Evolutionary conservation across 2,888 invertebrate genomes (phyloP), one percentile per base, ranked within the genome.

Genomic region (Plagodis pulveraria): DNA sequence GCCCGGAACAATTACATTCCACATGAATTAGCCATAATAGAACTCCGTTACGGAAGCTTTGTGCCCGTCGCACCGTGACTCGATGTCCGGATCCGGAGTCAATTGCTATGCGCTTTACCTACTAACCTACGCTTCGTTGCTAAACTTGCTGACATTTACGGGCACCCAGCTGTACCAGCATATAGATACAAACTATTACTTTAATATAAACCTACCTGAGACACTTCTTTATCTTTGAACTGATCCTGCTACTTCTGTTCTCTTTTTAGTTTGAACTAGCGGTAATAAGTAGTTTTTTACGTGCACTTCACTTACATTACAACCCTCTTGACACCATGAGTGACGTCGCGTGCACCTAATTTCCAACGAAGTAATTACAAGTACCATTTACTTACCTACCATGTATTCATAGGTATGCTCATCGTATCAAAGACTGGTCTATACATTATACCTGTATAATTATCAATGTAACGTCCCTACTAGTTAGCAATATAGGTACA

Each of bases 21-120:
- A 82, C 90, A 85, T 89, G 90, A 88, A 86, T 88, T 89, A 84
- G 81, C 86, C 81, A 86, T 84, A 88, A 89, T 88, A 80, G 77
- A 77, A 80, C 77, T 76, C 76, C 77, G 84, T 83, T 83, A 82
- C 83, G 85, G 87, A 82, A 85, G 83, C 88, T 86, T 84, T 83
- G 83, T 80, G 82, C 77, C 71, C 81, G 82, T 62, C 81, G 78
- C 74, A 79, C 83, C 84, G 83, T 84, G 84, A 85, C 84, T 82
- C 72, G 76, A 77, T 80, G 83, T 79, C 83, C 79, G 76, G 79
- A 81, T 79, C 83, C 79, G 76, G 79, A 81, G 76, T 83, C 83
- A 77, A 83, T 83, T 80, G 80, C 77, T 76, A 76, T 76, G 72
- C 76, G 77, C 73, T 73, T 71, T 75, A 22, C 22, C 22, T 22